Base-by-base conservation (phyloP, 1,140 invertebrate genomes). In the Melanaphis sacchari region DNA sequence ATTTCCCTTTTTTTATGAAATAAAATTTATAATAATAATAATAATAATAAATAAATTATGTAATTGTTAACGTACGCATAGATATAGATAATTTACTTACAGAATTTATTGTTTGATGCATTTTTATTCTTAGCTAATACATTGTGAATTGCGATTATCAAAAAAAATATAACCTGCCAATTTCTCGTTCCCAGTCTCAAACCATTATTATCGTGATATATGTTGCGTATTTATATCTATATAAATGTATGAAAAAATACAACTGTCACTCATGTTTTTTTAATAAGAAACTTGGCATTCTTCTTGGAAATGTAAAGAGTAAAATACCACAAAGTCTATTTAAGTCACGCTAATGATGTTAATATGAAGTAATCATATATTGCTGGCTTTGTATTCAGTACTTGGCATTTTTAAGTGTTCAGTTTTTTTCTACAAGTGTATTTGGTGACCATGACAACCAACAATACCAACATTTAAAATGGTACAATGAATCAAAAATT, bases 311-410 rank as follows among this genome's bases (percentile, higher is more conserved):
- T 76, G 59, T 76, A 76, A 76, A 76, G 59, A 76, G 31, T 36
- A 76, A 66, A 76, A 76, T n/a, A 76, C 59, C 59, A 18, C 4
- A 76, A n/a, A 76, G 31, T 76, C 59, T 76, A 76, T 76, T 76
- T 76, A n/a, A 76, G 59, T 76, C 59, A 76, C 59, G 59, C 59
- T 76, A 76, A 76, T 76, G 59, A 76, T n/a, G 59, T 76, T 66
- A 66, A 76, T 76, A 76, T n/a, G 15, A n/a, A 76, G n/a, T 76
- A 76, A 76, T 76, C 59, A 76, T 76, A 76, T n/a, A n/a, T 76
- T 76, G 31, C 31, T 76, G 4, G 31, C 59, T 76, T 18, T 76
- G 31, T 76, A n/a, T 76, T 76, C n/a, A n/a, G n/a, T 76, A 76
- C 31, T 76, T 76, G 31, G 31, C 6, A 76, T 76, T 76, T 76